Base-by-base conservation (phyloP, 2,797 vertebrate genomes). In the Antennarius maculatus region DNA sequence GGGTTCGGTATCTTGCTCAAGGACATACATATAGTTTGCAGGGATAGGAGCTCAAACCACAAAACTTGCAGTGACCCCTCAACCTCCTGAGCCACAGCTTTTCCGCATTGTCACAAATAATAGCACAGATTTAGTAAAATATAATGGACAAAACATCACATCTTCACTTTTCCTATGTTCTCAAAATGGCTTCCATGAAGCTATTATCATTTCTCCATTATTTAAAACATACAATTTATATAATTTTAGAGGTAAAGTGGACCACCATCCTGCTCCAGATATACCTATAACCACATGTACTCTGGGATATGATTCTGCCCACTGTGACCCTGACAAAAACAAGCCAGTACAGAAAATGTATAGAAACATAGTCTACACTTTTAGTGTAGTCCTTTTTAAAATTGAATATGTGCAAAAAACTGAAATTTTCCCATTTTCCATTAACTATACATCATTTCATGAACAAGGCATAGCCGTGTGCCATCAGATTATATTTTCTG, bases 381-480 rank as follows among this genome's bases (percentile, higher is more conserved):
- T 31, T 37, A 65, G 45, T 62, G 41, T 49, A 43, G 47, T n/a
- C 7, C 0, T 54, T 4, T n/a, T 16, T 23, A 37, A 73, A 69
- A 55, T n/a, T 51, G 17, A 31, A 71, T 49, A 10, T 63, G n/a
- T 12, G 42, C 23, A 14, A 28, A 14, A 18, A 4, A 54, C 3
- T 48, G 41, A 71, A 66, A 81, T 45, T 2, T 2, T 34, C 34
- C 16, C 49, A 28, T 59, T 58, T 69, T 42, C 59, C 29, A 54
- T 5, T 5, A 47, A 61, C 18, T 6, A 23, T n/a, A 34, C 45
- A 54, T 50, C 47, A 16, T 61, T 57, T 69, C 18, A 29, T 18
- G 18, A 53, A 46, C 45, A 8, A 54, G 27, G 46, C 31, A 61
- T n/a, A 18, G 5, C 31, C 2, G n/a, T 61, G 14, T 48, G 16